Evolutionary conservation across 2,888 invertebrate genomes (phyloP), one percentile per base, ranked within the genome.

Genomic region (Selenia dentaria): DNA sequence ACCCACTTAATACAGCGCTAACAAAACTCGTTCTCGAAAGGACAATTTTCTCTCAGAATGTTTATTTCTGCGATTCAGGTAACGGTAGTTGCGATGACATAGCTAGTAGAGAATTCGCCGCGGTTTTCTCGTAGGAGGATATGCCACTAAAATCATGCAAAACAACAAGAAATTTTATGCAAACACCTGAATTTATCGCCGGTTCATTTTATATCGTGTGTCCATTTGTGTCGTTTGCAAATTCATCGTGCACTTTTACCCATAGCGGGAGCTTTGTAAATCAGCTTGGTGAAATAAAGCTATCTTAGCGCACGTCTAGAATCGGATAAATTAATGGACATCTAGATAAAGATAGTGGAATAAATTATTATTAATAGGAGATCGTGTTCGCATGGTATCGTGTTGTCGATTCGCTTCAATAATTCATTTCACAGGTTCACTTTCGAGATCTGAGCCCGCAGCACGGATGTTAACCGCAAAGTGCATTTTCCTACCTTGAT

Each of bases 351-450:
- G 45, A 52, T 55, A 51, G 51, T 16, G 29, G 38, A 51, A 62
- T 64, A 63, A 62, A 67, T 67, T 60, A 67, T 64, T 61, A 67
- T 65, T 60, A 67, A 72, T 70, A 62, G 58, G 46, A 54, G 71
- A 76, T 79, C 71, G 59, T 72, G 70, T 81, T 77, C 72, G 64
- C 73, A 67, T 62, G 66, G 75, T 82, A 79, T 81, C 80, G 65
- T 65, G 71, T 83, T 72, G 69, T 74, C 68, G 83, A 76, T 75
- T 73, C 79, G 85, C 82, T 81, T 88, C 80, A 81, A 73, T 86
- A 82, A 76, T 67, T 83, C 81, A 86, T 87, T 85, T 86, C 85
- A 77, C 83, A 80, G 79, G 83, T 83, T 87, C 83, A 72, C 87
- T 86, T 86, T 88, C 88, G 68, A 78, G 83, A 78, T 77, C 74